Conservation (phyloP, 2,113 vertebrate genomes). For the Pseudorectes ferrugineus region DNA sequence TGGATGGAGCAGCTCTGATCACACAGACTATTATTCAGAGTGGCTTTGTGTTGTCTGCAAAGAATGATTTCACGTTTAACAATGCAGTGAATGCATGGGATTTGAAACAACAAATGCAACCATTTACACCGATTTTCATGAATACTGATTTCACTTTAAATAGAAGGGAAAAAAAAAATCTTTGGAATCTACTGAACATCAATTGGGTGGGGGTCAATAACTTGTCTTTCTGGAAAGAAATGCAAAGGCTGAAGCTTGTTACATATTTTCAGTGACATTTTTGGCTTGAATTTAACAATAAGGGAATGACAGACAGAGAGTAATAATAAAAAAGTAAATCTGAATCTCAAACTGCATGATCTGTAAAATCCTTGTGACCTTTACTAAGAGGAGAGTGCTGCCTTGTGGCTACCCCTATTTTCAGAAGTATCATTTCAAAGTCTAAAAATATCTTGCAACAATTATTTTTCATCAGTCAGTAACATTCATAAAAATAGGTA, state of each 20-base stretch:
- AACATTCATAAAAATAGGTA: not conserved
- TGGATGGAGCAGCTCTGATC: not conserved
- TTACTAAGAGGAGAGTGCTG: not conserved
- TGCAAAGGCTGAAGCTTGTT: not conserved
- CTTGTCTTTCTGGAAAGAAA: not conserved
- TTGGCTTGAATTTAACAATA: not conserved
- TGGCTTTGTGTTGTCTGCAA: not conserved
- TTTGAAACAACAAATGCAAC: not conserved
- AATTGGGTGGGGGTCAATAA: not conserved
- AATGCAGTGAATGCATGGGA: not conserved
- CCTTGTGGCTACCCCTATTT: not conserved
- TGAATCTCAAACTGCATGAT: not conserved
- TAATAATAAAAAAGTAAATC: not conserved
- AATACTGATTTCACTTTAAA: not conserved
- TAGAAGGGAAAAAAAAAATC: not conserved
- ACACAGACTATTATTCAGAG: not conserved
- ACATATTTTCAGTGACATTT: not conserved
- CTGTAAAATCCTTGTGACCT: not conserved
- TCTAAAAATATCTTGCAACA: not conserved
- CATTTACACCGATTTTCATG: not conserved
- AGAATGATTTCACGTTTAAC: not conserved
- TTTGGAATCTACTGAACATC: not conserved
- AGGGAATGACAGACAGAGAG: not conserved
- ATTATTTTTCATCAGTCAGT: not conserved
- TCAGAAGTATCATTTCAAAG: not conserved